These are phyloP conservation scores for Tetrao urogallus DNA, from an alignment of 2,113 vertebrate species.

Conservation along the genomic window DNA sequence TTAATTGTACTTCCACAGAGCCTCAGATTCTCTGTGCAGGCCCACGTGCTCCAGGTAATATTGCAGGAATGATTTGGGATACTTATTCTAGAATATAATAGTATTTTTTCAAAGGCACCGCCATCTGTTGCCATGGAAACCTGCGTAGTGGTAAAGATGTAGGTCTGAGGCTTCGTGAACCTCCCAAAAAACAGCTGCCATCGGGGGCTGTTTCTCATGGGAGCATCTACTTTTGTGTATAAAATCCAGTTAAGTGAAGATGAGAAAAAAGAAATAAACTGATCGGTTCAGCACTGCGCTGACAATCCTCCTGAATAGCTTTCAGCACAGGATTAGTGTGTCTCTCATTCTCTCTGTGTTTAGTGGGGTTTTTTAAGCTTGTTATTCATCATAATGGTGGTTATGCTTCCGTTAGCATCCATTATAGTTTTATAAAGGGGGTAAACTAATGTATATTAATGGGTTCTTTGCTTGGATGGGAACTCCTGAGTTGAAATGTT, in stretches of 20 bases:
- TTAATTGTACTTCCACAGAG: not conserved
- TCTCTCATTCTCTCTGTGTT: not conserved
- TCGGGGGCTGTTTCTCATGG: slow-evolving; percentile 10
- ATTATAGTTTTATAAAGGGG: not conserved
- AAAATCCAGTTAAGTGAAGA: slow-evolving; percentile 41
- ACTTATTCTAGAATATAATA: slow-evolving; percentile 50
- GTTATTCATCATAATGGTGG: slow-evolving; percentile 44
- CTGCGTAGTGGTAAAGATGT: slow-evolving; percentile 44
- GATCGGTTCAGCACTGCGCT: slow-evolving; percentile 18
- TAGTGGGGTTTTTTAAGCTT: not conserved
- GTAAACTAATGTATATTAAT: not conserved
- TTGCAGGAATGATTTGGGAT: slow-evolving; percentile 56
- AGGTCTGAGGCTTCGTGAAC: slow-evolving; percentile 67
- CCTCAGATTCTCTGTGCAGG: not conserved
- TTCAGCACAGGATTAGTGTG: not conserved
- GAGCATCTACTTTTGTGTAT: slow-evolving; percentile 39
- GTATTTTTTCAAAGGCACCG: slow-evolving; percentile 55
- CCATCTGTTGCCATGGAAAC: slow-evolving; percentile 79
- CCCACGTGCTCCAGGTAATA: not conserved
- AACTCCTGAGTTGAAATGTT: not conserved
- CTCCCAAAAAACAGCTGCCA: not conserved
- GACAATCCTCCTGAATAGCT: slow-evolving; percentile 11
- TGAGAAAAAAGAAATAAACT: slow-evolving; percentile 44
- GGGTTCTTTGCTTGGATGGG: slow-evolving; percentile 32
- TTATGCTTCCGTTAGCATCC: not conserved